Base-by-base conservation (phyloP, 2,113 vertebrate genomes). In the Datnioides undecimradiatus region DNA sequence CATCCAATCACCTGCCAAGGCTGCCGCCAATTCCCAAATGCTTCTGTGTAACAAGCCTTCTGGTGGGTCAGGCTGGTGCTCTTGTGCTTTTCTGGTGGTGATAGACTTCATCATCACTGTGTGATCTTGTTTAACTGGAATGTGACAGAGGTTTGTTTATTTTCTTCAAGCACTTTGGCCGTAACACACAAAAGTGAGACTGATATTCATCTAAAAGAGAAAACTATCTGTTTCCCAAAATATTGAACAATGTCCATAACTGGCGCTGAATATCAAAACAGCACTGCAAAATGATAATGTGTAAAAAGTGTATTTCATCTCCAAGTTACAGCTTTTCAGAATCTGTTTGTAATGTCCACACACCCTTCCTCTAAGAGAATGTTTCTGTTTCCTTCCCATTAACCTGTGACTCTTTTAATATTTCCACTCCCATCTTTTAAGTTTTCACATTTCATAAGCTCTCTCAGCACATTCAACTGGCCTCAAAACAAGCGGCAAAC, bases 381-480 rank as follows among this genome's bases (percentile, higher is more conserved):
- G 72, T 81, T 66, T 83, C 41, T 85, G 70, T 91, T 90, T 89
- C 87, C 86, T 84, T 93, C 92, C 92, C 86, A 92, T 93, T 95
- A 94, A 94, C 91, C 78, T 85, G 63, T 90, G 83, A 90, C 85
- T 83, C 21, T 88, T 73, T 90, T 91, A 91, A 92, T 93, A 84
- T 84, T 84, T 88, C 83, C 82, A 76, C 80, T 93, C 92, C 92
- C 90, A 86, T 88, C 83, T 91, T 83, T 67, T 52, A 82, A 89
- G 83, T 90, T 69, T 87, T 80, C 74, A 87, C 90, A 84, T 93
- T 86, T 91, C 85, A 90, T 73, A 67, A 85, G 76, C 87, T 51
- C 78, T 90, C 73, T 72, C 91, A 93, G 75, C 92, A 93, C 87
- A 43, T 89, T 92, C 92, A 88, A 91, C 91, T 88, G 91, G 83